Evolutionary conservation across 2,113 vertebrate species (phyloP), one percentile per base, ranked within the genome.

Genomic region (Dicrurus megarhynchus): DNA sequence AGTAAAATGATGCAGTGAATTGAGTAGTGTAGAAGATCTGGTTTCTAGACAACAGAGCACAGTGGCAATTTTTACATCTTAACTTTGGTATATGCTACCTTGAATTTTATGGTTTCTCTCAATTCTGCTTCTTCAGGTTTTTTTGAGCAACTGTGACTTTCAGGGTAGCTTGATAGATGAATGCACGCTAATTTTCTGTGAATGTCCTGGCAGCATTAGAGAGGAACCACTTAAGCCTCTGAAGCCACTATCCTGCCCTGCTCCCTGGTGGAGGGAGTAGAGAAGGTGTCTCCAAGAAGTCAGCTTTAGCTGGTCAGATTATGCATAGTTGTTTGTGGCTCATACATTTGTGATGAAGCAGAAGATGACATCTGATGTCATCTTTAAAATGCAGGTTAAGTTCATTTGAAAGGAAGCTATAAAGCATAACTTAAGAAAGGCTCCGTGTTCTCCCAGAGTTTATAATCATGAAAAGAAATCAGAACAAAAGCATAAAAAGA

Each of bases 181-280:
- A 83, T 18, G 23, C 32, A 79, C 3, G 5, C 4, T 65, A 79
- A 61, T 91, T 94, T 94, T 95, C 84, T 73, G 11, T 50, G 26
- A 44, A 37, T 79, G 26, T 74, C 39, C 52, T 83, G 50, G 23
- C 18, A 89, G 41, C 65, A 14, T 52, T 76, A 73, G 15, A 47
- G 35, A 75, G 28, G 55, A 94, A 59, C 22, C n/a, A 83, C 55
- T 69, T 35, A 50, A 63, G 26, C 37, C 27, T 79, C 78, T 91
- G 75, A 94, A 95, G 93, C 33, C 68, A 95, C 91, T 97, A 83
- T 96, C 94, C 90, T 96, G 78, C 71, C 56, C 89, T 94, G 93
- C 95, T 96, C 90, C 93, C 95, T 96, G 89, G 63, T 95, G 89
- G 94, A 97, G 59, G 93, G 78, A 96, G 87, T 28, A 93, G 71